Base-by-base conservation (phyloP, 1,140 invertebrate species). In the Acyrthosiphon pisum region DNA sequence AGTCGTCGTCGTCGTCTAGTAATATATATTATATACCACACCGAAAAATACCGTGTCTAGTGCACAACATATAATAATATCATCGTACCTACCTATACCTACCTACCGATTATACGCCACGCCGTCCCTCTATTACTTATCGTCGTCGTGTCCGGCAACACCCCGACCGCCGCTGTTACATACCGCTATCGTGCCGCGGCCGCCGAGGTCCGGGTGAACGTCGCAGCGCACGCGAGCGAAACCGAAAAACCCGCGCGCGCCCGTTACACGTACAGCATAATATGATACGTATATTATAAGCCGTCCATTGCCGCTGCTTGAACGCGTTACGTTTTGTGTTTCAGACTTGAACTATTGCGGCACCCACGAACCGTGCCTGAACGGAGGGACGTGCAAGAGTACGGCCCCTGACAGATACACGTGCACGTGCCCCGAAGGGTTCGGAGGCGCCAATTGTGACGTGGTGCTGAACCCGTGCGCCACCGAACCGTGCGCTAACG, bases 311-410 rank as follows among this genome's bases (percentile, higher is more conserved):
- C 50, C 48, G 4, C 26, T n/a, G 30, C 30, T 20, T n/a, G 14
- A 76, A 76, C 60, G 60, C 60, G 30, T 76, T 76, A n/a, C 18
- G 84, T 81, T 93, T 94, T 94, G 94, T 93, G 95, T 94, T 95
- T 95, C 95, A 97, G 99, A 99, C 96, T 96, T 99, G 94, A 99
- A 99, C 96, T 99, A 98, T 95, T 99, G 99, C 95, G 99, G 99
- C 84, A 99, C 99, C 90, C 98, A 99, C 95, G 98, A 98, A 95
- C 98, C 98, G 3, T 99, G 99, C 95, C 97, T 97, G 94, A 99
- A 99, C 95, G 98, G 98, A 91, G 99, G 98, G 81, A 98, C 98
- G 48, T 99, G 99, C 95, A 97, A 98, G 95, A 99, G 99, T 95
- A 99, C 98, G 2, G 98, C 97, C 46, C 98, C 98, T 20, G 98